phyloP scores from a whole-genome alignment of 2,888 invertebrate genomes.

The Germaria angustata region DNA sequence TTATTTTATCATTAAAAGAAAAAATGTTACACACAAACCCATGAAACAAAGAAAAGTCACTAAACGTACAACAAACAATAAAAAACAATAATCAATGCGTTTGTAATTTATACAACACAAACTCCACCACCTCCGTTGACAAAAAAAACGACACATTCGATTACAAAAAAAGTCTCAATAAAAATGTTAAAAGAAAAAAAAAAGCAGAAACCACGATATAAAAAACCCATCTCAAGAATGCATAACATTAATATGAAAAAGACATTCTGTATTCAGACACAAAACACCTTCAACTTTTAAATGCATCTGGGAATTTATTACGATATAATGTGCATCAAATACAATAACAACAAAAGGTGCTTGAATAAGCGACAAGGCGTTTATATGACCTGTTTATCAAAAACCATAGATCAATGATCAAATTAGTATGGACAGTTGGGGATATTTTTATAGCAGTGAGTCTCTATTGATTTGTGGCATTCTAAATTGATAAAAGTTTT shows the following conservation, averaged over 20 bases:
- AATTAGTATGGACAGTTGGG: slow-evolving; percentile 60
- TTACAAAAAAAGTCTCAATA: slow-evolving; percentile 28
- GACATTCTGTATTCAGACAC: not conserved
- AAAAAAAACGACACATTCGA: too few relatives aligned
- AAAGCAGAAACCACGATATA: not conserved
- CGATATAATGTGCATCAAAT: slow-evolving; percentile 44
- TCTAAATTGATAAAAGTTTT: too few relatives aligned
- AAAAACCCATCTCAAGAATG: slow-evolving; percentile 19
- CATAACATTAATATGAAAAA: slow-evolving; percentile 8
- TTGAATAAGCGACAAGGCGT: slow-evolving; percentile 24
- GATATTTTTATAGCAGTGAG: not conserved
- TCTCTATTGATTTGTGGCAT: not conserved
- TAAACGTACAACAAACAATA: slow-evolving; percentile 40
- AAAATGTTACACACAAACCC: slow-evolving; percentile 3
- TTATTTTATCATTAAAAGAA: slow-evolving; percentile 69
- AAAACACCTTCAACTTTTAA: slow-evolving; percentile 50
- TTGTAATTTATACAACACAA: slow-evolving; percentile 74
- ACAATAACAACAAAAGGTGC: slow-evolving; percentile 37
- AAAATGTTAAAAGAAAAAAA: slow-evolving; percentile 21
- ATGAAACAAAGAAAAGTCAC: slow-evolving; percentile 42
- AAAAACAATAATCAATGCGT: slow-evolving; percentile 65
- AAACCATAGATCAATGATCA: slow-evolving; percentile 68
- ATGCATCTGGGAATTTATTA: slow-evolving; percentile 56
- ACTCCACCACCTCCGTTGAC: slow-evolving; percentile 48
- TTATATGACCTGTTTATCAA: slow-evolving; percentile 67